A percentile compares a stretch with the other conserved stretches of the same genome.
phyloP scores from a whole-genome alignment of 92 coral and sea anemone species.

The Metridium senile region DNA sequence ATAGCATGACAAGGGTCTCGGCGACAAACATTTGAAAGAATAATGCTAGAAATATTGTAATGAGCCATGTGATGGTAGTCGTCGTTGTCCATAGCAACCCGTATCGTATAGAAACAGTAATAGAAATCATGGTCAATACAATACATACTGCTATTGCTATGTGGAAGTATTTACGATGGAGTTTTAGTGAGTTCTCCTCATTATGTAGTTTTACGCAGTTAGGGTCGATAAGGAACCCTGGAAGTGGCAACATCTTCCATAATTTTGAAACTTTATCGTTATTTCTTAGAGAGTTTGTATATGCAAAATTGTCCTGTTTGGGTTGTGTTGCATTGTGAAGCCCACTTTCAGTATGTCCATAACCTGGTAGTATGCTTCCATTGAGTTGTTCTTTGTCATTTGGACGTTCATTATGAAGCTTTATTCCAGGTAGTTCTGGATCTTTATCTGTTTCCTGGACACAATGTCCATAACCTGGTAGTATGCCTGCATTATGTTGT shows the following conservation, averaged over 20 bases:
- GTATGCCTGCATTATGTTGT: background rate
- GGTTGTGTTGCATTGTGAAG: background rate
- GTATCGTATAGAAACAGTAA: conserved; percentile 24
- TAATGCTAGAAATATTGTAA: conserved; percentile 34
- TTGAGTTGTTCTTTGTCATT: background rate
- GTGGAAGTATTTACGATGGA: conserved; percentile 16
- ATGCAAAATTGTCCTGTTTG: conserved; percentile 8
- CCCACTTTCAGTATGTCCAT: background rate
- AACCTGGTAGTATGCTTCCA: background rate
- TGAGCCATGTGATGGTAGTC: conserved; percentile 52
- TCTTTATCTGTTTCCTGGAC: background rate
- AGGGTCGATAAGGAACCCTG: conserved; percentile 47
- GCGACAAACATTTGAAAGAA: conserved; percentile 34
- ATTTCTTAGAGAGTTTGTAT: conserved; percentile 28
- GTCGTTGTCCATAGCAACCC: conserved; percentile 46
- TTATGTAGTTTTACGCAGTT: conserved; percentile 31
- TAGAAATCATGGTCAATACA: conserved; percentile 29
- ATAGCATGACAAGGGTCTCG: conserved; percentile 42
- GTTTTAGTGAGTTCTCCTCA: conserved; percentile 4
- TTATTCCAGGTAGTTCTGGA: background rate
- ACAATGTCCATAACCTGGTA: background rate
- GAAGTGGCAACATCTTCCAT: conserved; percentile 67
- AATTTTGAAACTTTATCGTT: conserved; percentile 54
- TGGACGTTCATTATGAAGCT: background rate
- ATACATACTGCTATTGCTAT: conserved; percentile 40